These are phyloP conservation scores for Odontothrips loti DNA, from an alignment of 2,888 invertebrate species.

Conservation along the genomic window DNA sequence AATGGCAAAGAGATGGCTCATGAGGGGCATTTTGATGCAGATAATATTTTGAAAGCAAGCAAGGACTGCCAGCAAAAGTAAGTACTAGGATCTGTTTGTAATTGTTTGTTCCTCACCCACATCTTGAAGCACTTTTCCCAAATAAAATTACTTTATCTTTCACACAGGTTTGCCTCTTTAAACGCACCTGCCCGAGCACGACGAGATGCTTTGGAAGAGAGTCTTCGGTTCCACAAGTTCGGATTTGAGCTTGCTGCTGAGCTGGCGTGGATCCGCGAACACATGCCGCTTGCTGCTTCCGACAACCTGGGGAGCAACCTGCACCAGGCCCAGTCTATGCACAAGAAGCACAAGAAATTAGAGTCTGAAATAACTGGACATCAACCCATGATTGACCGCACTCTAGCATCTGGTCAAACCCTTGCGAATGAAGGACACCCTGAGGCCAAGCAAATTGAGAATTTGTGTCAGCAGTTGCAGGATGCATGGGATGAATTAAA, in stretches of 20 bases:
- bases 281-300: conserved; percentile 73
- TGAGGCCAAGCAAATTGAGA: conserved; percentile 67
- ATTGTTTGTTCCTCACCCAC: conserved; percentile 27
- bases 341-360: conserved; percentile 92
- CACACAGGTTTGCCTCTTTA: conserved; percentile 58
- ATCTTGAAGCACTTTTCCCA: neutral
- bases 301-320: conserved; percentile 75
- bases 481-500: conserved; percentile 71
- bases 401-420: conserved; percentile 70
- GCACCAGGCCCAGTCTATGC: conserved; percentile 84
- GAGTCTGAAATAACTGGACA: conserved; percentile 85
- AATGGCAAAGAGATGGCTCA: conserved; percentile 87
- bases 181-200: conserved; percentile 67
- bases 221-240: conserved; percentile 83
- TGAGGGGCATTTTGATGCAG: conserved; percentile 92
- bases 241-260: conserved; percentile 89
- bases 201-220: conserved; percentile 75
- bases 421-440: conserved; percentile 75
- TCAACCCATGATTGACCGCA: conserved; percentile 76
- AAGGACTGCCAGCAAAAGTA: conserved; percentile 64
- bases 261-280: conserved; percentile 92
- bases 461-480: conserved; percentile 67
- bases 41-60: conserved; percentile 74
- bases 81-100: conserved; percentile 37
- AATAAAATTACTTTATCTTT: conserved; percentile 21